Conservation (phyloP, 2,797 vertebrate genomes). For the Sternotherus odoratus region DNA sequence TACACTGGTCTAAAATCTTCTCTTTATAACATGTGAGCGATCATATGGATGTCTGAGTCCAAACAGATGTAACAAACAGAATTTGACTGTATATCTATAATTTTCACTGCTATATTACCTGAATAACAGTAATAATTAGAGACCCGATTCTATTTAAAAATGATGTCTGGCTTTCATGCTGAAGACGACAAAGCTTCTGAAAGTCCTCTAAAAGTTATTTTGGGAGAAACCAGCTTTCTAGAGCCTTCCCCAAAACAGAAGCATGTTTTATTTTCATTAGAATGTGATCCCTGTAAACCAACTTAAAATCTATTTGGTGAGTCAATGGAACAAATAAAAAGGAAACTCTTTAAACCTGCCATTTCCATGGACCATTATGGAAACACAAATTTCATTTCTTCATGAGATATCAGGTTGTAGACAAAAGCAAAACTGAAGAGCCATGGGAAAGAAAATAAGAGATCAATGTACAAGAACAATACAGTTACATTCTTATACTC, state of each 20-base stretch:
- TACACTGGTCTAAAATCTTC: no score
- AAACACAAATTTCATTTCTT: background rate
- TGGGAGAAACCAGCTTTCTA: background rate
- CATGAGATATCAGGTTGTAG: background rate
- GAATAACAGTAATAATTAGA: background rate
- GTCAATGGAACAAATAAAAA: background rate
- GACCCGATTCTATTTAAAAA: background rate
- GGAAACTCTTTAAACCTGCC: background rate
- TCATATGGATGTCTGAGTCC: background rate
- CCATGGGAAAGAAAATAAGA: background rate
- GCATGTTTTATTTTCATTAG: background rate
- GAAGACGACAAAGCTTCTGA: slow-evolving; percentile 14
- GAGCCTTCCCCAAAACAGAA: background rate
- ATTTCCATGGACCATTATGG: accelerated
- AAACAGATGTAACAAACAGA: background rate
- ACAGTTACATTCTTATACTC: background rate
- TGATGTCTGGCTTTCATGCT: background rate
- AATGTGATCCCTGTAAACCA: background rate
- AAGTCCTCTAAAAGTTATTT: background rate
- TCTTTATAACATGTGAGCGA: background rate
- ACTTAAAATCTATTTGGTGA: background rate
- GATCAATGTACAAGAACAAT: background rate
- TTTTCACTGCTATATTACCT: background rate
- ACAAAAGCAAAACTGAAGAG: background rate
- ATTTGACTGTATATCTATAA: background rate